Conservation (phyloP, 2,888 invertebrate genomes). For the Acrocyrtus sp. region DNA sequence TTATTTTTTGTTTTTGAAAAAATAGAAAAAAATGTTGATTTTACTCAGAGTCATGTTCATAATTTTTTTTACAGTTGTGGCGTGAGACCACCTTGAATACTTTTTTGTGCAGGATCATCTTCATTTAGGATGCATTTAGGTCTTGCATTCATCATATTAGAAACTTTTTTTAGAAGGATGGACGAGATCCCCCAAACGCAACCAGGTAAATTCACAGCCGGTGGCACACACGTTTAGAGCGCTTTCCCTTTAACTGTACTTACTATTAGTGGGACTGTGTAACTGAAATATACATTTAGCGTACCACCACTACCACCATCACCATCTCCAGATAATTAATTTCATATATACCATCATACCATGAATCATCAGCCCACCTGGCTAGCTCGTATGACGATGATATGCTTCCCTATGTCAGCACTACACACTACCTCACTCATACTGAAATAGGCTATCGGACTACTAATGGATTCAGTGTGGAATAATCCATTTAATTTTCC, state of each 20-base stretch:
- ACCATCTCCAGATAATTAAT: slow-evolving; percentile 38
- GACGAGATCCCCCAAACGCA: background rate
- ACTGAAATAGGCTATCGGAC: no score
- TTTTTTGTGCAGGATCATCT: background rate
- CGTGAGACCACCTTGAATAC: slow-evolving; percentile 23
- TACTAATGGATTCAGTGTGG: no score
- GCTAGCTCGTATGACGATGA: no score
- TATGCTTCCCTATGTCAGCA: slow-evolving; percentile 29
- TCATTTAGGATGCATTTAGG: background rate
- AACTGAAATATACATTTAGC: background rate
- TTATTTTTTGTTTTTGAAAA: no score
- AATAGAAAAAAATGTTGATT: no score
- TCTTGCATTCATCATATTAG: background rate
- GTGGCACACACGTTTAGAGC: slow-evolving; percentile 1
- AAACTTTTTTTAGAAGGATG: background rate
- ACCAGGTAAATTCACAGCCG: slow-evolving; percentile 17
- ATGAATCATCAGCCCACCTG: slow-evolving; percentile 34
- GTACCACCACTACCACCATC: background rate
- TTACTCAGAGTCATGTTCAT: no score
- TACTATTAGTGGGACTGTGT: background rate
- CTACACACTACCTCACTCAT: no score
- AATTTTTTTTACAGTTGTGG: no score
- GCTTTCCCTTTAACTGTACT: background rate
- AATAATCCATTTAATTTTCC: no score
- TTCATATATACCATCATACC: slow-evolving; percentile 26